Percentiles rank a stretch among this genome's conserved stretches.
Evolutionary conservation across 1,140 invertebrate species (phyloP).

Genomic region (Trachymyrmex septentrionalis): DNA sequence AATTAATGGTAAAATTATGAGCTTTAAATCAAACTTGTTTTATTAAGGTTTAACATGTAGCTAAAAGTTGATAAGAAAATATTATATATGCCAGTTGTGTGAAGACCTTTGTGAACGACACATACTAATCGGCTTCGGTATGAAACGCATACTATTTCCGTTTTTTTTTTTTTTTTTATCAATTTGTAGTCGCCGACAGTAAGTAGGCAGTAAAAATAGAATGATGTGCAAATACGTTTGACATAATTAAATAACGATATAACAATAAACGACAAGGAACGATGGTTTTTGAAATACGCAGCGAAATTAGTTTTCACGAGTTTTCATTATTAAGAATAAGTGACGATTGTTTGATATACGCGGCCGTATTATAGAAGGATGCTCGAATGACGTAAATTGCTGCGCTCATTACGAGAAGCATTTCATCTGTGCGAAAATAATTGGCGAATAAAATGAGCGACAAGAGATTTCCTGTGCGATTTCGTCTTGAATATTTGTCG

Average conservation of each 20-base stretch:
- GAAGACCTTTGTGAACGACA: too few relatives aligned
- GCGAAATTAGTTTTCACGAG: not conserved
- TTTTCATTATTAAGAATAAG: slow-evolving; percentile 10
- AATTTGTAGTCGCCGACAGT: too few relatives aligned
- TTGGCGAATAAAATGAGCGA: slow-evolving; percentile 41
- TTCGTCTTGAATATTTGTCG: slow-evolving; percentile 53
- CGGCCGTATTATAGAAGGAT: not conserved
- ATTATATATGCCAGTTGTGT: too few relatives aligned
- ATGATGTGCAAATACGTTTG: not conserved
- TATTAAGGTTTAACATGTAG: too few relatives aligned
- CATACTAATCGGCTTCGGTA: too few relatives aligned
- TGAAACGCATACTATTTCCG: too few relatives aligned
- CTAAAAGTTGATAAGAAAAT: too few relatives aligned
- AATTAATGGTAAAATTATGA: too few relatives aligned
- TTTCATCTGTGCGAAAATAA: slow-evolving; percentile 44
- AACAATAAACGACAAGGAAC: not conserved
- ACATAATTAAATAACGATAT: not conserved
- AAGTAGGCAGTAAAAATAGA: too few relatives aligned
- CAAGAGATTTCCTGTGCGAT: slow-evolving; percentile 27
- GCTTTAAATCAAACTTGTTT: too few relatives aligned
- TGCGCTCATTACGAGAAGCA: slow-evolving; percentile 9
- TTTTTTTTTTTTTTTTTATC: too few relatives aligned
- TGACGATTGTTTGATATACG: not conserved
- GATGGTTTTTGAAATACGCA: not conserved
- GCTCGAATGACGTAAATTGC: slow-evolving; percentile 30